Evolutionary conservation across 1,140 invertebrate species (phyloP), one percentile per base, ranked within the genome.

Genomic region (Atta cephalotes): DNA sequence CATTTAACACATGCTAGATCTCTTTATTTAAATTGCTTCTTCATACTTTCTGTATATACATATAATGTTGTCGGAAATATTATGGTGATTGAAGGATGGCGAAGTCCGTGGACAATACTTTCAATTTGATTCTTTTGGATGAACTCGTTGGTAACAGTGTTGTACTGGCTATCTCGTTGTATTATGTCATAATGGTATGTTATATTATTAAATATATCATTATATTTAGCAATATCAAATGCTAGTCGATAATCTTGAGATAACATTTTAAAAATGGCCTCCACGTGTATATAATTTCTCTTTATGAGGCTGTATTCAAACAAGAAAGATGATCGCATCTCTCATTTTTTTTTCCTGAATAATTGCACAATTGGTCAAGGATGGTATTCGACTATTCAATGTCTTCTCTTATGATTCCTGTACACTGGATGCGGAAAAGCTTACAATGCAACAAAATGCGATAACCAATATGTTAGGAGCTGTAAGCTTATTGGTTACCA

Each of bases 91-190:
- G 2, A 53, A 92, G 91, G 91, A 89, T 92, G 89, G 89, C 88
- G 0, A 89, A 87, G 68, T 85, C 80, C 2, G 76, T 91, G 16
- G 88, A 92, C 53, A 51, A 91, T 66, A 82, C 71, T 21, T 91
- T 92, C 53, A 86, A 90, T 62, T 62, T 92, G 3, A 66, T 91
- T 70, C 85, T 92, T 1, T 62, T 92, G n/a, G 56, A 77, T 18
- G 90, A 92, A 63, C 85, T 92, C 3, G 31, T 88, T 18, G 91
- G 91, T 12, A 88, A 80, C 12, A 91, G 89, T 14, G 0, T 91
- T 25, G 35, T 91, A 45, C 21, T 92, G 21, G 89, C 89, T 49
- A 77, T 92, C 18, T 87, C 74, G 12, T 56, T 87, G 16, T 92
- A 89, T 62, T 84, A 91, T 25, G 86, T 89, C 21, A 60, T 90